Evolutionary conservation across 1,140 invertebrate genomes (phyloP), one percentile per base, ranked within the genome.

Genomic region (Lucilia sericata): DNA sequence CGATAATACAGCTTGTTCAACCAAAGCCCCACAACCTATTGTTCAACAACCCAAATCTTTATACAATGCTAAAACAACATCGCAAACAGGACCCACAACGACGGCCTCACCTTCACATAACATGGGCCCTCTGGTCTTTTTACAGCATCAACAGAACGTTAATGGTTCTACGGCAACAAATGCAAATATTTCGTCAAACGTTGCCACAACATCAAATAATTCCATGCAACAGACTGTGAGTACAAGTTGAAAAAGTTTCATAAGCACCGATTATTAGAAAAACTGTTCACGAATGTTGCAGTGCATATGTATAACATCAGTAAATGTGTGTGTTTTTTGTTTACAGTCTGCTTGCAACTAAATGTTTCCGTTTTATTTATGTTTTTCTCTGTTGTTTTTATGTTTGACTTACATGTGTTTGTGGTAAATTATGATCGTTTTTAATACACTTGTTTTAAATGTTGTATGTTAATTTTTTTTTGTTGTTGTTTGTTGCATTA

Each of bases 141-240:
- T 90, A 84, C 89, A 90, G 60, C 89, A 90, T 87, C 87, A 87
- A 84, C 88, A 88, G 86, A 21, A n/a, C 19, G 9, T 70, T 8
- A 70, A 70, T 70, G 21, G 65, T 70, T 85, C 85, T 47, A 85
- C 86, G 60, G 85, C 86, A 75, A 83, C 88, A 84, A 88, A 86
- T 87, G 86, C 88, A 84, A 87, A 85, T 83, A 86, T 87, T 83
- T 84, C 89, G 10, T 21, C 83, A 30, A 30, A 12, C 13, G 55
- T 65, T 47, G 51, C 83, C 81, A 86, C 88, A 55, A 86, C 87
- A 78, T 83, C 88, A 84, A 87, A 86, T 87, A 88, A 85, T 82
- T 85, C 51, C 81, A 85, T 87, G 85, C 88, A 88, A 84, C 89
- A 89, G 90, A 90, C 88, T 90, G 89, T 90, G 89, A 90, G 89